phyloP scores from a whole-genome alignment of 2,797 vertebrate genomes.

The Enteromius viviparus region DNA sequence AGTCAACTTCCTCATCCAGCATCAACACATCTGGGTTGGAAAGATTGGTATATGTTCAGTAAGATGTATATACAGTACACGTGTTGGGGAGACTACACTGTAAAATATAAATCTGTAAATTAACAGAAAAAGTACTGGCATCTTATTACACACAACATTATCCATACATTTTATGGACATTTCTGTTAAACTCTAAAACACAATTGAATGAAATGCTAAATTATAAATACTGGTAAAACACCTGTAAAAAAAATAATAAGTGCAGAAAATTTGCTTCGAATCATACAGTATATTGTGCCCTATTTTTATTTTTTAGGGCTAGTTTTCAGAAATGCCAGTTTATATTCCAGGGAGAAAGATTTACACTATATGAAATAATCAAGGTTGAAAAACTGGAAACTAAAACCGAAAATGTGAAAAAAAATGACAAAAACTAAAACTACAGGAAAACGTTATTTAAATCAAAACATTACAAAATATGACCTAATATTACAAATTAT shows the following conservation, averaged over 20 bases:
- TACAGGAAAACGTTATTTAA: neutral
- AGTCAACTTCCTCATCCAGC: slow-evolving; percentile 83
- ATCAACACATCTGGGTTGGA: slow-evolving; percentile 79
- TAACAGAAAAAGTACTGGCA: too few relatives aligned
- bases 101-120: too few relatives aligned
- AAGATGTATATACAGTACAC: neutral
- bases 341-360: neutral
- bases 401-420: neutral
- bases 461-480: neutral
- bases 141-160: too few relatives aligned
- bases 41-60: neutral
- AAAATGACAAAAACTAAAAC: neutral
- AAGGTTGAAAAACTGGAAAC: neutral
- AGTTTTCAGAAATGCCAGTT: neutral
- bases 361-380: neutral
- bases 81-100: neutral
- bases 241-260: too few relatives aligned
- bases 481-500: neutral
- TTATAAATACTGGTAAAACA: too few relatives aligned
- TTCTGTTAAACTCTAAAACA: too few relatives aligned
- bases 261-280: too few relatives aligned
- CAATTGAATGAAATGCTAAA: too few relatives aligned
- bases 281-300: too few relatives aligned
- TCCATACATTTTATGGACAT: too few relatives aligned
- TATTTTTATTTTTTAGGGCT: too few relatives aligned